These are phyloP conservation scores for Drosophila seguyi DNA, from an alignment of 1,140 invertebrate species.

Conservation along the genomic window DNA sequence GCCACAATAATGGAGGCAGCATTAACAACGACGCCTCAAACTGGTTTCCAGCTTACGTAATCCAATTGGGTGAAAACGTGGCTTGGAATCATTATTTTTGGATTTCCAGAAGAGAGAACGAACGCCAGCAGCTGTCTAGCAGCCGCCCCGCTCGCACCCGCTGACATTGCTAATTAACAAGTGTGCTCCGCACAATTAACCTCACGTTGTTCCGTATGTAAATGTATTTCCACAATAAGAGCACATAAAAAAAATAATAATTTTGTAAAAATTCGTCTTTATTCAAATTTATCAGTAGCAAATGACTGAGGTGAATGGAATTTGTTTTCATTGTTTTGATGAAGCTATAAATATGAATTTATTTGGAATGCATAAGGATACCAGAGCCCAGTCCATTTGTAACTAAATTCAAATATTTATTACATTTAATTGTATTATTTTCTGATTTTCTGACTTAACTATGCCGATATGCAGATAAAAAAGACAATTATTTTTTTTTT, in stretches of 20 bases:
- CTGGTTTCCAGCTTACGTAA: slow-evolving; percentile 76
- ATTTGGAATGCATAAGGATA: no score
- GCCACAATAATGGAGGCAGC: slow-evolving; percentile 23
- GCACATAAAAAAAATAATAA: slow-evolving; percentile 28
- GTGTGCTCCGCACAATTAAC: slow-evolving; percentile 73
- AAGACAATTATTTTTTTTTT: no score
- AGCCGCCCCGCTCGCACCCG: slow-evolving; percentile 21
- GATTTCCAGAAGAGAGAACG: slow-evolving; percentile 10
- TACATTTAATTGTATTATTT: no score
- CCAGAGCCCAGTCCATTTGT: not conserved
- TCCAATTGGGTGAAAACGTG: slow-evolving; percentile 57
- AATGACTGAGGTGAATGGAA: not conserved
- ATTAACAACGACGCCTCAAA: slow-evolving; percentile 40
- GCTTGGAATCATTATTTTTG: slow-evolving; percentile 47
- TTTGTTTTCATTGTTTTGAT: not conserved
- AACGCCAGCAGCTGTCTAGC: slow-evolving; percentile 4
- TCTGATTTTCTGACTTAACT: no score
- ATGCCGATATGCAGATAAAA: no score
- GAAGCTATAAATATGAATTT: no score
- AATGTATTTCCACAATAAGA: slow-evolving; percentile 59
- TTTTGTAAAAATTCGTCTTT: not conserved
- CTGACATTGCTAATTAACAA: slow-evolving; percentile 72
- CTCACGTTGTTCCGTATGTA: slow-evolving; percentile 64
- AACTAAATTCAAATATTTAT: no score
- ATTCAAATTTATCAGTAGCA: not conserved